Evolutionary conservation across 1,140 invertebrate species (phyloP), one percentile per base, ranked within the genome.

Genomic region (Drosophila tani): DNA sequence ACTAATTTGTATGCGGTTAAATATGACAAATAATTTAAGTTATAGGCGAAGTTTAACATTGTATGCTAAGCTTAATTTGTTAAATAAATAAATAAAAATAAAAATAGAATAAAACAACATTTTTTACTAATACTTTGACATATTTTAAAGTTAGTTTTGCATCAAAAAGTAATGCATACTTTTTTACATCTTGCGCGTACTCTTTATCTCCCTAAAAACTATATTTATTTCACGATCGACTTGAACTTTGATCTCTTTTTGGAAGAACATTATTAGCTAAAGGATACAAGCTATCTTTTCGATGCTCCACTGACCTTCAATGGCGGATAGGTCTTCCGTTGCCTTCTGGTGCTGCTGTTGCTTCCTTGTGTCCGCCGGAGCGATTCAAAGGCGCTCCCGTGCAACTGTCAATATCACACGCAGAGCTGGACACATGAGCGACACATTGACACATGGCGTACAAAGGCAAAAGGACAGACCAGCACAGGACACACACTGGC

Each of bases 371-470:
- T 74, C 49, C 67, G 63, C 41, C 64, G 40, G 38, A 77, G 50
- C 56, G 49, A 67, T 76, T 76, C 73, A 76, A 76, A 78, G 65
- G 64, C 43, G 50, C 74, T 57, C 21, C 56, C 56, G 69, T 73
- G 75, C 77, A 74, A 71, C 81, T 88, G 84, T 90, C 84, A 88
- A 90, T 88, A 88, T 84, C 84, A 84, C 81, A 88, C 85, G 81
- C 85, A 84, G 85, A 51, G 51, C 81, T 79, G 84, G 84, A 88
- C 84, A 88, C 84, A 84, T 88, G 84, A 88, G 77, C 85, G 84
- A 88, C 85, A 85, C 85, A 85, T 90, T 90, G 85, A 88, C 85
- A 91, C 85, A 85, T 90, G 85, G 81, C 69, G 85, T 70, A 88
- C 85, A 91, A 91, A 82, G 78, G 86, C 59, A 83, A 75, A 88